Conservation (phyloP, 2,797 vertebrate genomes). For the Triplophysa bombifrons region DNA sequence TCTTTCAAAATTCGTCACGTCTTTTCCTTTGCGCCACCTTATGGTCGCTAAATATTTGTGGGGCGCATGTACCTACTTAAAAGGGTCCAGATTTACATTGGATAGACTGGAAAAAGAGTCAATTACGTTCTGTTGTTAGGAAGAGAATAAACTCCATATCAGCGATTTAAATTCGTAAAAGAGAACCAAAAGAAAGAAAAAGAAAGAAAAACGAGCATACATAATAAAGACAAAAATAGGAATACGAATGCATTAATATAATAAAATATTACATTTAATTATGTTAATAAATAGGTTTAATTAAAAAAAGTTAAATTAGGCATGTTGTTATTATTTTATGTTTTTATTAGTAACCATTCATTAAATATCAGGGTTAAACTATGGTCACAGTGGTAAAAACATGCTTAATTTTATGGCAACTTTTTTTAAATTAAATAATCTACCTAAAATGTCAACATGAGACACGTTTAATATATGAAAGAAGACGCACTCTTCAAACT, state of each 20-base stretch:
- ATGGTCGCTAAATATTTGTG: constrained; percentile 67
- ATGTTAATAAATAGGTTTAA: too few species aligned
- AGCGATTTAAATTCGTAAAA: background rate
- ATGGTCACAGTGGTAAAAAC: too few species aligned
- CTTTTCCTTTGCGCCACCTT: constrained; percentile 81
- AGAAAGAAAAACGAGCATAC: background rate
- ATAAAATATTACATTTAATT: background rate
- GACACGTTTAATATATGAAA: too few species aligned
- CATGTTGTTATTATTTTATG: too few species aligned
- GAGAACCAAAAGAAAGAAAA: too few species aligned
- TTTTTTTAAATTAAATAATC: too few species aligned
- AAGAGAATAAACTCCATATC: background rate
- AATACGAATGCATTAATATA: background rate
- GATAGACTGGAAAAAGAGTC: background rate
- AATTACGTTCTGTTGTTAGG: background rate
- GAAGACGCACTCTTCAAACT: too few species aligned
- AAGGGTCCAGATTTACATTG: background rate
- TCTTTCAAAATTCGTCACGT: constrained; percentile 76
- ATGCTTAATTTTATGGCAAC: too few species aligned
- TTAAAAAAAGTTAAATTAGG: too few species aligned
- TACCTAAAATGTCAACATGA: too few species aligned
- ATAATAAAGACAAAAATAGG: background rate
- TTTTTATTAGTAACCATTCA: too few species aligned
- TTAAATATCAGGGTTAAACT: too few species aligned
- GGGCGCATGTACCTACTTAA: background rate